Conservation (phyloP, 2,113 vertebrate genomes). For the Ochotona curzoniae region DNA sequence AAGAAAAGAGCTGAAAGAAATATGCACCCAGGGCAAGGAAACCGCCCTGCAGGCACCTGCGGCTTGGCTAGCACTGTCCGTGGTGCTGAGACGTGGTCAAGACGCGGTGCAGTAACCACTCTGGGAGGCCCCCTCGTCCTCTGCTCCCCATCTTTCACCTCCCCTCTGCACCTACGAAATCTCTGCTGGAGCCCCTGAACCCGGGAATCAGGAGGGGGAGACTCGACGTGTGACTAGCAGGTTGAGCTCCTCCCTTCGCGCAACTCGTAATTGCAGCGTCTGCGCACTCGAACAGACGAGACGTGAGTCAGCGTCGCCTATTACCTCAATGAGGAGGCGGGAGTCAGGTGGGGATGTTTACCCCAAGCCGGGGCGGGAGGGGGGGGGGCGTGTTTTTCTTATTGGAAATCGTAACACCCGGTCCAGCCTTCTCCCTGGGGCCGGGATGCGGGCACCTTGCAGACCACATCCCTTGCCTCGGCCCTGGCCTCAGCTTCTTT, state of each 20-base stretch:
- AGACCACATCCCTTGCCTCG: background rate
- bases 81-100: slow-evolving; percentile 50
- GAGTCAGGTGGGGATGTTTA: background rate
- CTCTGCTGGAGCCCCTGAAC: background rate
- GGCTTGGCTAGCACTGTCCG: slow-evolving; percentile 14
- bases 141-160: rapidly evolving
- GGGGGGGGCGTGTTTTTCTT: background rate
- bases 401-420: background rate
- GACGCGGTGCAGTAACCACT: background rate
- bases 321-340: background rate
- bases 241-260: background rate
- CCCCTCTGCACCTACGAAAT: background rate
- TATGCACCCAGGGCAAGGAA: background rate
- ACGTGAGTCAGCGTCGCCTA: background rate
- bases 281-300: slow-evolving; percentile 25
- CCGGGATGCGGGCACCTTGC: background rate
- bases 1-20: background rate
- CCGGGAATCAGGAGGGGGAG: background rate
- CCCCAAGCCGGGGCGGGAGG: too few species aligned
- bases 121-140: background rate
- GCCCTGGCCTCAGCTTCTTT: background rate
- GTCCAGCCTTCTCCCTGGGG: background rate
- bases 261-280: background rate
- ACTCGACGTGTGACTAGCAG: background rate
- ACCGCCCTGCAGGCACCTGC: rapidly evolving